Base-by-base conservation (phyloP, 2,888 invertebrate species). In the Caenorhabditis sp. region DNA sequence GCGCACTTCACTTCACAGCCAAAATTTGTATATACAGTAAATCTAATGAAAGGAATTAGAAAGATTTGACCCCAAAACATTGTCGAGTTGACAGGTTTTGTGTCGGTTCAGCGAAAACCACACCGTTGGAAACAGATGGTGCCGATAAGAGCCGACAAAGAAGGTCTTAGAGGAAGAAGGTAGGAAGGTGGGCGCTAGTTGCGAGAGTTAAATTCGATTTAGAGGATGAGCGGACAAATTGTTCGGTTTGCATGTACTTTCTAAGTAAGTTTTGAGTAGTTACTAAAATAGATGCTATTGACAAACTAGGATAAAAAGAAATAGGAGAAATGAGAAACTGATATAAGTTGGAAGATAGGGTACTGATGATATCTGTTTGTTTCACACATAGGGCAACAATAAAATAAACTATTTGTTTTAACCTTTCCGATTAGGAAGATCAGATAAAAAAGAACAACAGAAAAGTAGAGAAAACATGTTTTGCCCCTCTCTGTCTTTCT, bases 331-430 rank as follows among this genome's bases (percentile, higher is more conserved):
- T 40, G 40, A 40, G 40, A 40, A 5, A 15, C 40, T 9, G 40
- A n/a, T n/a, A n/a, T n/a, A n/a, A n/a, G n/a, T n/a, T n/a, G n/a
- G n/a, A n/a, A n/a, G n/a, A n/a, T n/a, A n/a, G n/a, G n/a, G n/a
- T n/a, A n/a, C 32, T 11, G 64, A 72, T 62, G 15, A 71, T 18
- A 71, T 55, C 62, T 62, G 28, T 51, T 40, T 62, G 47, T 70
- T 28, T 53, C 56, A 72, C 64, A 62, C 62, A n/a, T 56, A 65
- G 40, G 64, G 32, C 47, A 44, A 56, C 58, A 74, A 15, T 72
- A 64, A 74, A 65, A 67, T 40, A 67, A 67, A 76, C 76, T 76
- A 44, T 76, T 76, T 76, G 61, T 67, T 76, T 76, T 67, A 67
- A 60, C 74, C 65, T 72, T 74, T 72, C 61, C 67, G 76, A 67